Conservation (phyloP, 35 echinoderm and acorn worm genomes). For the Apostichopus japonicus region DNA sequence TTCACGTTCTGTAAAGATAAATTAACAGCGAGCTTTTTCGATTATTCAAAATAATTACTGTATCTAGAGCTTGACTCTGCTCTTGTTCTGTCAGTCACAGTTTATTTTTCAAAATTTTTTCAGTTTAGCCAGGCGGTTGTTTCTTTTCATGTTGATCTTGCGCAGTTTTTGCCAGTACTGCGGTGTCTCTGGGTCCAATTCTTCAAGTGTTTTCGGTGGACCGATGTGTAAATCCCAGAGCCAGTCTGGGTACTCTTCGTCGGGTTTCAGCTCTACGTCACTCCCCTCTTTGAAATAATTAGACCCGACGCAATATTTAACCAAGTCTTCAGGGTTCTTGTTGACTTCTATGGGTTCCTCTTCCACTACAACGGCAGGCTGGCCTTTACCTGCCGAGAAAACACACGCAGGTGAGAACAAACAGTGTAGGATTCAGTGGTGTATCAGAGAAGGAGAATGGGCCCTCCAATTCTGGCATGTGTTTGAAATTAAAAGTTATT, state of each 20-base stretch:
- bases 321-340: slow-evolving; percentile 84
- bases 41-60: too few relatives aligned
- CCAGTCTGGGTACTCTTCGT: slow-evolving; percentile 96
- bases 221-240: slow-evolving; percentile 91
- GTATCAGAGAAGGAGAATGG: too few relatives aligned
- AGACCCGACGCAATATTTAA: slow-evolving; percentile 80
- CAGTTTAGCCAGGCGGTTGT: slow-evolving; percentile 81
- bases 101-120: slow-evolving; percentile 68
- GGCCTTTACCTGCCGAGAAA: slow-evolving; percentile 55
- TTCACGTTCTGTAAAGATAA: too few relatives aligned
- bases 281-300: slow-evolving; percentile 82
- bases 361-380: slow-evolving; percentile 13
- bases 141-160: slow-evolving; percentile 86
- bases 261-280: slow-evolving; percentile 79
- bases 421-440: too few relatives aligned
- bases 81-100: too few relatives aligned
- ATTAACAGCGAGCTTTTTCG: too few relatives aligned
- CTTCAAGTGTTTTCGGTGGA: slow-evolving; percentile 70
- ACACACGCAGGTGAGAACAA: not conserved
- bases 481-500: too few relatives aligned
- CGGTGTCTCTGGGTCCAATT: slow-evolving; percentile 70
- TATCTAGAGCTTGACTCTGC: too few relatives aligned
- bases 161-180: slow-evolving; percentile 91
- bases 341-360: slow-evolving; percentile 78
- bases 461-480: too few relatives aligned